phyloP scores from a whole-genome alignment of 2,113 vertebrate genomes.

The Octodon degus region DNA sequence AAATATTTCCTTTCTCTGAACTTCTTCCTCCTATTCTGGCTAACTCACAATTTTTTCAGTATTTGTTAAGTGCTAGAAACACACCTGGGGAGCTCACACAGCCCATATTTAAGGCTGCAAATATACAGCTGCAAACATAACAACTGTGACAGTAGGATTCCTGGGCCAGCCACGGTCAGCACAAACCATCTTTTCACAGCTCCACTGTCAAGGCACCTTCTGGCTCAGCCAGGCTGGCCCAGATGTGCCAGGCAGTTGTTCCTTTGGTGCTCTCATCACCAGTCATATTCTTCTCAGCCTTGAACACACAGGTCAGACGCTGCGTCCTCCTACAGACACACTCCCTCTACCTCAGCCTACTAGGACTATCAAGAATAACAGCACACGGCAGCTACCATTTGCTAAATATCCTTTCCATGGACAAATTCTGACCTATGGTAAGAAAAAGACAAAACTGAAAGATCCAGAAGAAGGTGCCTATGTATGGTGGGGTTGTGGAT shows the following conservation, averaged over 20 bases:
- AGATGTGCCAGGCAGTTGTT: neutral
- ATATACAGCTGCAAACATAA: neutral
- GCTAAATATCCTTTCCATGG: neutral
- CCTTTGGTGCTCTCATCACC: neutral
- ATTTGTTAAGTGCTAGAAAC: neutral
- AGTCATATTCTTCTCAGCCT: neutral
- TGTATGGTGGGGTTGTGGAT: neutral
- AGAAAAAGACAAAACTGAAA: conserved; percentile 1
- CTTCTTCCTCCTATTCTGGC: neutral
- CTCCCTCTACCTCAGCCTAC: neutral
- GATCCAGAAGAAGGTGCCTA: neutral
- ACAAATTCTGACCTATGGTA: neutral
- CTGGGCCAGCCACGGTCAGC: neutral
- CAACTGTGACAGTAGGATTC: neutral
- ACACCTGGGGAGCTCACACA: neutral
- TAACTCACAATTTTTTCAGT: neutral
- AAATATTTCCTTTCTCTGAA: neutral
- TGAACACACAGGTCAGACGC: neutral
- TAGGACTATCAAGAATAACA: neutral
- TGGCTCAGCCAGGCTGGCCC: neutral
- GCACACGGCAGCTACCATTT: neutral
- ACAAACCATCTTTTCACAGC: neutral
- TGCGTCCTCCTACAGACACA: neutral
- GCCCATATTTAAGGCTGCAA: neutral
- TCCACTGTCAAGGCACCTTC: neutral